A percentile compares a stretch with the other conserved stretches of the same genome.
phyloP scores from a whole-genome alignment of 2,888 invertebrate genomes.

The Frankliniella fusca region DNA sequence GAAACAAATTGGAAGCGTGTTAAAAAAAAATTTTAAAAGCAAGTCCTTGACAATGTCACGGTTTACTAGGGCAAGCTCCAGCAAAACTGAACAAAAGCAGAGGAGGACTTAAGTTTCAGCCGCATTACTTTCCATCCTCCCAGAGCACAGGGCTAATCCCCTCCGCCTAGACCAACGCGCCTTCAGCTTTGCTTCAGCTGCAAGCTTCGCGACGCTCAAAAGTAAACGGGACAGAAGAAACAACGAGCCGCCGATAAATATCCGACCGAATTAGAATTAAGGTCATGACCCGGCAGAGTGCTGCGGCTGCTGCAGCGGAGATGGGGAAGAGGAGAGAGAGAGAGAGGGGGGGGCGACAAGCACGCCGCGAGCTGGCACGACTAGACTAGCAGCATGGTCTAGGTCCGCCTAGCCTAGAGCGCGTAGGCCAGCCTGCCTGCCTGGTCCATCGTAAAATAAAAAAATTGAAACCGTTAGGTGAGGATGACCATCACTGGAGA shows the following conservation, averaged over 20 bases:
- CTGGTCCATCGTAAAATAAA: no score
- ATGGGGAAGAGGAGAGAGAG: background rate
- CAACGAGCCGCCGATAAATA: constrained; percentile 18
- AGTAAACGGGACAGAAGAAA: background rate
- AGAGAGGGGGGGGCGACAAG: background rate
- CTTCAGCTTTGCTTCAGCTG: background rate
- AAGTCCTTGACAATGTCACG: no score
- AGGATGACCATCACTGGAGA: no score
- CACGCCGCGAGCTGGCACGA: background rate
- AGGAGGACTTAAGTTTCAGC: no score
- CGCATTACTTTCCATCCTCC: background rate
- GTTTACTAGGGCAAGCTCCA: no score
- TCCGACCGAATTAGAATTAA: constrained; percentile 19
- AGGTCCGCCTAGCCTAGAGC: background rate
- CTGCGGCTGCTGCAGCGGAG: background rate
- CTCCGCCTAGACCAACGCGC: background rate
- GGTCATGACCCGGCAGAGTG: constrained; percentile 8
- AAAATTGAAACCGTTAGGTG: no score
- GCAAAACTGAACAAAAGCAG: no score
- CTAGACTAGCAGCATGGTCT: background rate
- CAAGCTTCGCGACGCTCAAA: background rate
- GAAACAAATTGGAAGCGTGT: no score
- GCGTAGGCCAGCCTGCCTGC: background rate
- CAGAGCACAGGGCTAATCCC: no score
- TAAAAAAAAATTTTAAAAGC: no score